Evolutionary conservation across 2,113 vertebrate species (phyloP).

Genomic region (Beaufortia kweichowensis): DNA sequence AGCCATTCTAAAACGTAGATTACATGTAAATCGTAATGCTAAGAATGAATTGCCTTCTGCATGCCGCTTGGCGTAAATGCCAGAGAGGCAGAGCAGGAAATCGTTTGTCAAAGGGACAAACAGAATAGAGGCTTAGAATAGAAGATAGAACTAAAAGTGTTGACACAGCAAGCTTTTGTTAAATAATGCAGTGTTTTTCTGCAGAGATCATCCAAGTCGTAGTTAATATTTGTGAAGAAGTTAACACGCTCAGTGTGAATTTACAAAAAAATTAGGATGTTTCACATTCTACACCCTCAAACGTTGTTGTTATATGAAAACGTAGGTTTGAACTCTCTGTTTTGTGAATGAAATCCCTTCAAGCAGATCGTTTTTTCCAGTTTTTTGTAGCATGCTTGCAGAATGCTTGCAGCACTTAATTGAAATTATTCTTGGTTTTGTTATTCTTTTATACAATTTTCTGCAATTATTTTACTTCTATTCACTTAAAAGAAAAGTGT

Average conservation of each 20-base stretch:
- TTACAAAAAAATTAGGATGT: too few relatives aligned
- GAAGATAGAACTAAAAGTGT: conserved; percentile 15
- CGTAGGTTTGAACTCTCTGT: too few relatives aligned
- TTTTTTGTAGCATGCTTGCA: too few relatives aligned
- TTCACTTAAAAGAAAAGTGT: too few relatives aligned
- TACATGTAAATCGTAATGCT: conserved; percentile 33
- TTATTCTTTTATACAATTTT: too few relatives aligned
- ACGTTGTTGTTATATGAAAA: not conserved
- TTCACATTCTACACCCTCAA: too few relatives aligned
- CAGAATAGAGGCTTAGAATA: not conserved
- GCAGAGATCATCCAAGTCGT: not conserved
- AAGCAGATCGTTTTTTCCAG: too few relatives aligned
- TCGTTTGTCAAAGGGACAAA: conserved; percentile 21
- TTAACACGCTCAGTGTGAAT: not conserved
- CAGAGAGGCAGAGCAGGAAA: conserved; percentile 18
- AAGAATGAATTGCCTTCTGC: conserved; percentile 29
- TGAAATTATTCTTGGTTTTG: too few relatives aligned
- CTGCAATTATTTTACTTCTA: too few relatives aligned
- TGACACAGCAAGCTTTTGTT: conserved; percentile 4
- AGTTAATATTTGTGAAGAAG: not conserved
- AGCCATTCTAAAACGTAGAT: conserved; percentile 28
- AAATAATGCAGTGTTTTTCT: conserved; percentile 31
- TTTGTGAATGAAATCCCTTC: too few relatives aligned
- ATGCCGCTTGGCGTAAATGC: conserved; percentile 39
- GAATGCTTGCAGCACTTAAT: too few relatives aligned